Conservation (phyloP, 2,113 vertebrate species). For the Lethenteron reissneri region DNA sequence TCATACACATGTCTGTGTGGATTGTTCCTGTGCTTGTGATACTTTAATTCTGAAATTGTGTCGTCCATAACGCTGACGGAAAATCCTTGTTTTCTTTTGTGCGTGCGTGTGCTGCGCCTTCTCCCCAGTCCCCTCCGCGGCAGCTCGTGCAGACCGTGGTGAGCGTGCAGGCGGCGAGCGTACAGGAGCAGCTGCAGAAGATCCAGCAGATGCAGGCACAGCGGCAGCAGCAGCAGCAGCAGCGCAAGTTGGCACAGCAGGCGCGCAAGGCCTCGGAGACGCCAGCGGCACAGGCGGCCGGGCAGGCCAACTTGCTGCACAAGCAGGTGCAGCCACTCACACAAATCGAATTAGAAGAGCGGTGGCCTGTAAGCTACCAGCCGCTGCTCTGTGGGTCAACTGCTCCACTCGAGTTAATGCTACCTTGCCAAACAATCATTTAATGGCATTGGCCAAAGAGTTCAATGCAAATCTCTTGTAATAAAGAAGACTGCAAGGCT, state of each 20-base stretch:
- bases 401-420: too few species aligned
- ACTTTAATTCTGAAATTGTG: too few species aligned
- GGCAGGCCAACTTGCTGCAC: constrained; percentile 3
- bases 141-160: constrained; percentile 77
- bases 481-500: too few species aligned
- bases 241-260: constrained; percentile 21
- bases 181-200: constrained; percentile 70
- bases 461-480: too few species aligned
- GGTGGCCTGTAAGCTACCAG: too few species aligned
- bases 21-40: too few species aligned
- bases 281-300: background rate
- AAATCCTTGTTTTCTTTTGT: constrained; percentile 7
- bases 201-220: constrained; percentile 80
- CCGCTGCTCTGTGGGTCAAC: too few species aligned
- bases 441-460: too few species aligned
- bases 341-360: too few species aligned
- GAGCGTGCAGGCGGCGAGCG: constrained; percentile 59
- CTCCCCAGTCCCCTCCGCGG: constrained; percentile 39
- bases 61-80: too few species aligned
- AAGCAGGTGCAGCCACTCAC: background rate
- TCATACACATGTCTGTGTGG: too few species aligned
- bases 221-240: constrained; percentile 68
- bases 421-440: too few species aligned
- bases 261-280: background rate
- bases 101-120: constrained; percentile 61